These are phyloP conservation scores for human (Homo sapiens) DNA, from an alignment of 2,113 vertebrate species.

Conservation along the genomic window GRCh38 chr15:33182501-33183000, in stretches of 20 bases:
- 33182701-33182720: not conserved
- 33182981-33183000: not conserved
- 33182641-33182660: not conserved
- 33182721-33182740: not conserved
- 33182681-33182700: not conserved
- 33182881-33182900: not conserved
- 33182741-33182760: not conserved
- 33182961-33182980: not conserved
- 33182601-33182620: slow-evolving; percentile 47
- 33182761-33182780: not conserved
- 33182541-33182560: slow-evolving; percentile 58
- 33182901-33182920: not conserved
- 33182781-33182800: not conserved
- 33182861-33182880: not conserved
- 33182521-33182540: slow-evolving; percentile 74
- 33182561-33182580: slow-evolving; percentile 68
- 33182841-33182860: not conserved
- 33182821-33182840: not conserved
- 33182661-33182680: not conserved
- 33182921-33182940: not conserved
- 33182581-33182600: not conserved
- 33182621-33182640: not conserved
- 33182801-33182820: not conserved
- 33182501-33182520: slow-evolving; percentile 67
- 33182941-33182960: slow-evolving; percentile 5